Base-by-base conservation (phyloP, 2,888 invertebrate species). In the Proisotoma minuta region DNA sequence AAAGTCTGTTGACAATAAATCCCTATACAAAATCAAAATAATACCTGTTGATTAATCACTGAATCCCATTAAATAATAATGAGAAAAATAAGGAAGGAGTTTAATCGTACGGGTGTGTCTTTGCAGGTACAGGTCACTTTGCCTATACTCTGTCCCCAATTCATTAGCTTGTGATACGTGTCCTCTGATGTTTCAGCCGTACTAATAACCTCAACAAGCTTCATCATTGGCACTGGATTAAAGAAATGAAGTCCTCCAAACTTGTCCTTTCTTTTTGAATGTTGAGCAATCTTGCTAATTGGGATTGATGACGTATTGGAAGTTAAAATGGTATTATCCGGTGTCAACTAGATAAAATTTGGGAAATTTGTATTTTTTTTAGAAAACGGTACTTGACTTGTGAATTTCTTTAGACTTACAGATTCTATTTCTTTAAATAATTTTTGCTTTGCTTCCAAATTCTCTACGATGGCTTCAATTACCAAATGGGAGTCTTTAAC, bases 381-480 rank as follows among this genome's bases (percentile, higher is more conserved):
- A 48, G 22, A 57, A 57, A 22, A 22, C 28, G n/a, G 23, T 12
- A 53, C 26, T 43, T 8, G 24, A 27, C 51, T 29, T n/a, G n/a
- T 10, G 22, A 10, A 23, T 20, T 56, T 43, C 26, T 24, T 10
- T 3, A 8, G 29, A 76, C 81, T 77, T 76, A 84, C 84, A 63
- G 78, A 79, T 79, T 92, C 91, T 40, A 91, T 79, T 64, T 81
- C 80, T 60, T 83, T 81, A 75, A 92, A 91, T 2, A 93, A 78
- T 73, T 88, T 84, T 76, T 88, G 87, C 77, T 89, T 90, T 0
- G 85, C 78, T 56, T 84, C 84, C 63, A 93, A 79, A 75, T 91
- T 91, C 77, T 93, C 92, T 8, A 91, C 85, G 75, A 92, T 88
- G 8, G 92, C 92, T 79, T 93, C 92, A 15, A 93, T 84, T 2